These are phyloP conservation scores for Ptychochromis oligacanthus DNA, from an alignment of 2,113 vertebrate genomes.

Conservation along the genomic window DNA sequence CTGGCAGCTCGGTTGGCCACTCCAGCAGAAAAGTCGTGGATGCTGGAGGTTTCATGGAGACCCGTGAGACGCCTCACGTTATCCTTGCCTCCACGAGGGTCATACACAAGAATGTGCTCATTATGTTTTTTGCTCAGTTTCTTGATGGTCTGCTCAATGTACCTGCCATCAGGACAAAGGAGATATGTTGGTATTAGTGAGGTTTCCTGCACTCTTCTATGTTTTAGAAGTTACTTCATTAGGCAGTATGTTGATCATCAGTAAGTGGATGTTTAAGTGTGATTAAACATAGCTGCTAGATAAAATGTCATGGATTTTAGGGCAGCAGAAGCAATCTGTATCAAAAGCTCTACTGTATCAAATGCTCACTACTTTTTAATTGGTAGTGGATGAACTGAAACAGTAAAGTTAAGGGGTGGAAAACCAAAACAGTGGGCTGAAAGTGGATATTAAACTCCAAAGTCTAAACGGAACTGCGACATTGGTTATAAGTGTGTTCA, in stretches of 20 bases:
- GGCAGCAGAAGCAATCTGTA: not conserved
- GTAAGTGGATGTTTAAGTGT: not conserved
- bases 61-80: conserved; percentile 82
- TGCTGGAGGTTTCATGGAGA: conserved; percentile 79
- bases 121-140: conserved; percentile 79
- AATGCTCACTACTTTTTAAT: no score
- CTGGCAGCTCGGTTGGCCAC: conserved; percentile 80
- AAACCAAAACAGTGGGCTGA: no score
- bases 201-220: not conserved
- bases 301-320: not conserved
- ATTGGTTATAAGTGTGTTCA: no score
- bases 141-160: conserved; percentile 77
- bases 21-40: conserved; percentile 80
- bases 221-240: not conserved
- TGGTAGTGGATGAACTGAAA: no score
- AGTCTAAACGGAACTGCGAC: no score
- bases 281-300: not conserved
- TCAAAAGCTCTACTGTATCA: not conserved
- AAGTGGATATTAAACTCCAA: no score
- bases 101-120: conserved; percentile 80
- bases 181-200: not conserved
- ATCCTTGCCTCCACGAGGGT: conserved; percentile 79
- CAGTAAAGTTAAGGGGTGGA: no score
- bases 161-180: conserved; percentile 30
- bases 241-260: not conserved